phyloP scores from a whole-genome alignment of 2,888 invertebrate species.

The Tyria jacobaeae region DNA sequence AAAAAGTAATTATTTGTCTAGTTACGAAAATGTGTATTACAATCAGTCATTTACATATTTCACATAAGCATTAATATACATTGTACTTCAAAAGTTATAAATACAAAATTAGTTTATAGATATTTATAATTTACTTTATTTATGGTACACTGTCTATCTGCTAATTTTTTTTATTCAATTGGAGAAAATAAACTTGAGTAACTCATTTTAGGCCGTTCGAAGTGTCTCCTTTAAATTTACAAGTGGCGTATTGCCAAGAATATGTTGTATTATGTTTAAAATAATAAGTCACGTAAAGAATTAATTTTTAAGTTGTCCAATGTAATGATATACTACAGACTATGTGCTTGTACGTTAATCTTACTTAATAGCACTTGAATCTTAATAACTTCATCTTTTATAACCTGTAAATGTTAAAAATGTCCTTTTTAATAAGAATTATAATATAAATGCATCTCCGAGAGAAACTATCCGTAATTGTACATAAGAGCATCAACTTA shows the following conservation, averaged over 20 bases:
- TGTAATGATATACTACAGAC: neutral
- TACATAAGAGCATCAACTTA: slow-evolving; percentile 25
- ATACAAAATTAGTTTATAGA: too few species aligned
- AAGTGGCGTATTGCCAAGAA: neutral
- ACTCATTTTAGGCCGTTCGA: neutral
- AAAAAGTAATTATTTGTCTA: neutral
- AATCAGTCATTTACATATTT: too few species aligned
- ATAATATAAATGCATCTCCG: slow-evolving; percentile 8
- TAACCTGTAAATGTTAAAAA: neutral
- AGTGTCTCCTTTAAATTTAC: neutral
- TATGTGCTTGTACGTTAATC: neutral
- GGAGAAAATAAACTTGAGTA: too few species aligned
- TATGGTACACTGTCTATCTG: too few species aligned
- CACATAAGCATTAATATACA: too few species aligned
- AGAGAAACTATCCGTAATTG: slow-evolving; percentile 17
- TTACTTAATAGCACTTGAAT: neutral
- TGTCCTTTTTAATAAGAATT: neutral
- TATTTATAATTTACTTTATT: too few species aligned
- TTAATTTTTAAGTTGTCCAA: too few species aligned
- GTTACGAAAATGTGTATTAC: too few species aligned
- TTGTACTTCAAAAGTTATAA: too few species aligned
- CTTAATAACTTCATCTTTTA: neutral
- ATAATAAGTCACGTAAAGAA: neutral
- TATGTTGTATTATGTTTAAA: neutral
- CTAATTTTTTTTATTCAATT: too few species aligned